phyloP scores from a whole-genome alignment of 2,113 vertebrate species.

The Colius striatus region DNA sequence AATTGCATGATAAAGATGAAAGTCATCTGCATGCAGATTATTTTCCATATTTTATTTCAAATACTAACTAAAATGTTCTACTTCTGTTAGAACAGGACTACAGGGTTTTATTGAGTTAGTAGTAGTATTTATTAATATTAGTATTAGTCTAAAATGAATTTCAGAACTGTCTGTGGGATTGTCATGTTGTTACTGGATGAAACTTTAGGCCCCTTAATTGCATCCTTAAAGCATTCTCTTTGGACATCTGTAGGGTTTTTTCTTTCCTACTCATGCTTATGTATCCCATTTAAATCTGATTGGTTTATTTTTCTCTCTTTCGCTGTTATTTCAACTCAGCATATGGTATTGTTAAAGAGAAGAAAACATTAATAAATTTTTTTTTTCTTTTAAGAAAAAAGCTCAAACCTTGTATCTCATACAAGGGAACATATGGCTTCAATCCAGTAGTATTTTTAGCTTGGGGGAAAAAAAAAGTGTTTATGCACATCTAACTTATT shows the following conservation, averaged over 20 bases:
- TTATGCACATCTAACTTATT: slow-evolving; percentile 19
- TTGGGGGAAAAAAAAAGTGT: neutral
- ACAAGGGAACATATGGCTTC: neutral
- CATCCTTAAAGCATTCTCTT: neutral
- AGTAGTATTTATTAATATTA: neutral
- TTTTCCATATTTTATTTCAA: neutral
- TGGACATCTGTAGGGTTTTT: neutral
- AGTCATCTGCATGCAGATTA: neutral
- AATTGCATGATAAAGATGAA: neutral
- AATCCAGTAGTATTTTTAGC: slow-evolving; percentile 6
- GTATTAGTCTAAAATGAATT: neutral
- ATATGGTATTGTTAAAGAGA: neutral
- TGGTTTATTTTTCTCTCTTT: neutral
- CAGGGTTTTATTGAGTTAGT: neutral
- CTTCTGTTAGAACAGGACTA: neutral
- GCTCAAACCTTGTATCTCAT: neutral
- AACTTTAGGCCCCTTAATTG: neutral
- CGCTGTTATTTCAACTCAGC: neutral
- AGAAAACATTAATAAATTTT: neutral
- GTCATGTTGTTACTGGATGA: neutral
- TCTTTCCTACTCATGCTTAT: neutral
- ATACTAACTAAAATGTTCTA: neutral
- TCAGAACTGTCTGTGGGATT: neutral
- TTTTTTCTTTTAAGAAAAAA: neutral
- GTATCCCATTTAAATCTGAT: neutral